A percentile compares a stretch with the other conserved stretches of the same genome.
Evolutionary conservation across 2,113 vertebrate species (phyloP).

Genomic region (Microcebus lehilahytsara): DNA sequence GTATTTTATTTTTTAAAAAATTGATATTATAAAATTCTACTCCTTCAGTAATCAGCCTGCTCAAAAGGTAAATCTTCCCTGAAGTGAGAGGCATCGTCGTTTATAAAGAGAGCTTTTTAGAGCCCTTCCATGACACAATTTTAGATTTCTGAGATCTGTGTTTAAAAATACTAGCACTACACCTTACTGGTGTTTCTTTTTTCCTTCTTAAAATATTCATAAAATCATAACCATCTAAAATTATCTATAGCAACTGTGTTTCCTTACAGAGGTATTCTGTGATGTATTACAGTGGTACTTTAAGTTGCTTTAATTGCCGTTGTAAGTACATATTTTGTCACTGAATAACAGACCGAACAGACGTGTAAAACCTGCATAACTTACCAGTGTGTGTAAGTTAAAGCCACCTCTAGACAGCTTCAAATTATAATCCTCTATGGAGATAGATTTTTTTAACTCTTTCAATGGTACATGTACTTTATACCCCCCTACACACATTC

Average conservation of each 20-base stretch:
- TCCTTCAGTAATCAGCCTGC: background rate
- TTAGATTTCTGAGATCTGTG: constrained; percentile 40
- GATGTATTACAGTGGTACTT: background rate
- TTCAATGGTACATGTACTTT: background rate
- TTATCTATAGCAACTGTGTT: background rate
- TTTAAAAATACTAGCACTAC: constrained; percentile 60
- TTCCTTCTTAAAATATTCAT: background rate
- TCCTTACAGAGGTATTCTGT: background rate
- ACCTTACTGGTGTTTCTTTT: background rate
- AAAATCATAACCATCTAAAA: background rate
- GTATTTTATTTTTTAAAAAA: background rate
- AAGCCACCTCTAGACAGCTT: background rate
- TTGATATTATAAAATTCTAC: background rate
- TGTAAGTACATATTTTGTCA: background rate
- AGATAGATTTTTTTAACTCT: background rate
- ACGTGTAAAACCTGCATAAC: background rate
- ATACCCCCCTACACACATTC: background rate
- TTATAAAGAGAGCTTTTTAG: constrained; percentile 46
- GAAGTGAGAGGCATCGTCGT: background rate
- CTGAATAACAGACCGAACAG: background rate
- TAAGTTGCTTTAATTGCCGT: constrained; percentile 45
- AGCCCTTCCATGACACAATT: background rate
- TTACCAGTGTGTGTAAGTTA: constrained; percentile 34
- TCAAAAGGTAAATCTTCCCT: background rate
- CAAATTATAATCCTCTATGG: background rate